A percentile compares a stretch with the other conserved stretches of the same genome.
Conservation (phyloP, 2,113 vertebrate species). For the Saguinus midas region DNA sequence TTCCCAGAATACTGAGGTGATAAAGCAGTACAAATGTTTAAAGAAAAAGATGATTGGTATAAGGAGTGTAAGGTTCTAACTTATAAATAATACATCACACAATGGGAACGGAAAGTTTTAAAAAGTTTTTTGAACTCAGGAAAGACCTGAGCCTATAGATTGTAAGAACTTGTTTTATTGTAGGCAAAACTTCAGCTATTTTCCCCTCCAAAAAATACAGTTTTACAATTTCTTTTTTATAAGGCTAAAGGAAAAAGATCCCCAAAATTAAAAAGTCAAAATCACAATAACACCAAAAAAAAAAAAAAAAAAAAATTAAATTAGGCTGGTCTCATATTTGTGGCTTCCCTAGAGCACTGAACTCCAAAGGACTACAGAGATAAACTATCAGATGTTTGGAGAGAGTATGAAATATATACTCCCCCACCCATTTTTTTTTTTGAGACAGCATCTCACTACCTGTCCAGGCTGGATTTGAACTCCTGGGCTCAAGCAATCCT, state of each 20-base stretch:
- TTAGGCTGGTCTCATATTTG: background rate
- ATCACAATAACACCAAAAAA: background rate
- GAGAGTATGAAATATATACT: background rate
- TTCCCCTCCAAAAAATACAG: background rate
- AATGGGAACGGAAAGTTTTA: background rate
- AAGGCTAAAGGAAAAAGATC: background rate
- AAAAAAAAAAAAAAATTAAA: background rate
- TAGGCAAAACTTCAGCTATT: background rate
- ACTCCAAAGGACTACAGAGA: background rate
- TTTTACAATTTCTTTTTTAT: background rate
- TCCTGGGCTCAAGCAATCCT: background rate
- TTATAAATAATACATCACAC: background rate
- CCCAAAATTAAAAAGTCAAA: background rate
- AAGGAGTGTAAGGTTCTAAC: background rate
- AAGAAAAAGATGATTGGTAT: background rate
- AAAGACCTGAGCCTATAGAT: background rate
- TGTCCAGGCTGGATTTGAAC: background rate
- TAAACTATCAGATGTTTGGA: background rate
- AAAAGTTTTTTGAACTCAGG: background rate
- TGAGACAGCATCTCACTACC: background rate
- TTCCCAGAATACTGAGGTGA: background rate
- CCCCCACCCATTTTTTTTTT: background rate
- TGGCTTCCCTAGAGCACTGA: background rate
- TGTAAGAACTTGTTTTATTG: background rate
- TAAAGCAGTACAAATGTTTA: background rate